Evolutionary conservation across 2,113 vertebrate species (phyloP).

Genomic region (Mus musculus): GRCm39 chr9:23996501-23997000

Average conservation of each 20-base stretch:
- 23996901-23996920: not conserved
- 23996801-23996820: not conserved
- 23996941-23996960: not conserved
- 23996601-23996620: not conserved
- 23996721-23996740: not conserved
- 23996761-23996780: not conserved
- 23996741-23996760: not conserved
- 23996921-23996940: not conserved
- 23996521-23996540: too few species aligned
- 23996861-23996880: not conserved
- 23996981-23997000: not conserved
- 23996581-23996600: too few species aligned
- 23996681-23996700: not conserved
- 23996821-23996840: not conserved
- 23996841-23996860: not conserved
- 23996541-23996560: too few species aligned
- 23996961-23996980: not conserved
- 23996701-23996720: not conserved
- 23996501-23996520: too few species aligned
- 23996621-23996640: not conserved
- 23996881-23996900: not conserved
- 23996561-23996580: too few species aligned
- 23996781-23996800: accelerated
- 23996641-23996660: too few species aligned
- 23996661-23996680: not conserved